Base-by-base conservation (phyloP, 2,113 vertebrate genomes). In the Microcebus ravelobensis region DNA sequence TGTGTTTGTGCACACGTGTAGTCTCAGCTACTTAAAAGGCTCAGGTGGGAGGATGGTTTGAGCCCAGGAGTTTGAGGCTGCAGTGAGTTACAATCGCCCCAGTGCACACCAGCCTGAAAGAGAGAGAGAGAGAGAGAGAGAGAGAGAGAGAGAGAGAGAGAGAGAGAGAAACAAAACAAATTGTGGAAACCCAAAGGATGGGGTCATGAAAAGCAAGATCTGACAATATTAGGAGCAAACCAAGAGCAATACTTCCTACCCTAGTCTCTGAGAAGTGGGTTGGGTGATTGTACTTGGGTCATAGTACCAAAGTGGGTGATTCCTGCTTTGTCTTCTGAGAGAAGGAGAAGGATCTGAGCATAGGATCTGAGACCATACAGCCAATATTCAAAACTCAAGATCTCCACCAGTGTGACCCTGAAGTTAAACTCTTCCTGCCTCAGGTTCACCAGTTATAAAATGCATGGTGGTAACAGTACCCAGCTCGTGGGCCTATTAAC, bases 381-480 rank as follows among this genome's bases (percentile, higher is more conserved):
- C 70, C 39, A 42, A 1, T 13, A 18, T 23, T 74, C 81, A 86
- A 15, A 52, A 21, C 21, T 27, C 42, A 29, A 20, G 4, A 2
- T 31, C 3, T 20, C 20, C 21, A 18, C 25, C 36, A 55, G 25
- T 9, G 50, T 86, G 39, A 39, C 50, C 55, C 31, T 52, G 79
- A 71, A 1, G 17, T 65, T 29, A 12, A 63, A 45, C 18, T 55
- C 18, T 79, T 65, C 15, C 8, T 8, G 15, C 20, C 20, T 59
- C 23, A 1, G 39, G 36, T 2, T 76, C 12, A 18, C 42, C 14
- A 12, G 18, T 4, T n/a, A 5, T n/a, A 14, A 45, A 12, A 6
- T 29, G 5, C n/a, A 39, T 15, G 17, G n/a, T 17, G n/a, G 20
- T 36, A 3, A n/a, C 2, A 5, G 52, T 2, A 4, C 23, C n/a